These are phyloP conservation scores for Drosophila sp. DNA, from an alignment of 1,140 invertebrate species.

Conservation along the genomic window DNA sequence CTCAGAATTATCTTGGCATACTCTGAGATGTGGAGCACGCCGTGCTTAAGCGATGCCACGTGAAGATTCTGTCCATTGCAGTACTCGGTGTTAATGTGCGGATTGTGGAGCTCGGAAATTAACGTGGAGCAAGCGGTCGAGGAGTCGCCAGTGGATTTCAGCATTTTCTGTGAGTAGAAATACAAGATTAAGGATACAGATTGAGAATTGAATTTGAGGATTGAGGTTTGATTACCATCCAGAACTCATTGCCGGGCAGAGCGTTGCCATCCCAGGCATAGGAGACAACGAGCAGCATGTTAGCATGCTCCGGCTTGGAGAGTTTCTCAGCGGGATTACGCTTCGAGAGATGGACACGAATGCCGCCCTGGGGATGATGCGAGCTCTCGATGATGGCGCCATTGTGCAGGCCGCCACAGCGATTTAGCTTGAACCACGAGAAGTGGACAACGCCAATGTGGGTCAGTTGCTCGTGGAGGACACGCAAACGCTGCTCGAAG, in stretches of 20 bases:
- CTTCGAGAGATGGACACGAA: slow-evolving; percentile 66
- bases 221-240: too few relatives aligned
- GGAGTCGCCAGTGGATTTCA: slow-evolving; percentile 86
- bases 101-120: slow-evolving; percentile 87
- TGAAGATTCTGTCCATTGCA: slow-evolving; percentile 85
- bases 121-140: slow-evolving; percentile 87
- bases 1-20: slow-evolving; percentile 83
- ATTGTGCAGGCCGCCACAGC: slow-evolving; percentile 57
- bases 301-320: slow-evolving; percentile 20
- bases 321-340: slow-evolving; percentile 75
- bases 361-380: slow-evolving; percentile 65
- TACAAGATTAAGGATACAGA: neutral
- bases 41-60: slow-evolving; percentile 84
- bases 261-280: slow-evolving; percentile 90
- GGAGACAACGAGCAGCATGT: slow-evolving; percentile 86
- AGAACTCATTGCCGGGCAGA: slow-evolving; percentile 88
- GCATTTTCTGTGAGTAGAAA: slow-evolving; percentile 61
- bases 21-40: slow-evolving; percentile 86
- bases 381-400: slow-evolving; percentile 47
- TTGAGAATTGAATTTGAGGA: too few relatives aligned
- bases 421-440: slow-evolving; percentile 70
- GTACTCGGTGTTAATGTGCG: slow-evolving; percentile 85
- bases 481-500: slow-evolving; percentile 73
- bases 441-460: slow-evolving; percentile 77
- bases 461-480: slow-evolving; percentile 49